These are phyloP conservation scores for Caranx ignobilis DNA, from an alignment of 2,113 vertebrate genomes.

Conservation along the genomic window DNA sequence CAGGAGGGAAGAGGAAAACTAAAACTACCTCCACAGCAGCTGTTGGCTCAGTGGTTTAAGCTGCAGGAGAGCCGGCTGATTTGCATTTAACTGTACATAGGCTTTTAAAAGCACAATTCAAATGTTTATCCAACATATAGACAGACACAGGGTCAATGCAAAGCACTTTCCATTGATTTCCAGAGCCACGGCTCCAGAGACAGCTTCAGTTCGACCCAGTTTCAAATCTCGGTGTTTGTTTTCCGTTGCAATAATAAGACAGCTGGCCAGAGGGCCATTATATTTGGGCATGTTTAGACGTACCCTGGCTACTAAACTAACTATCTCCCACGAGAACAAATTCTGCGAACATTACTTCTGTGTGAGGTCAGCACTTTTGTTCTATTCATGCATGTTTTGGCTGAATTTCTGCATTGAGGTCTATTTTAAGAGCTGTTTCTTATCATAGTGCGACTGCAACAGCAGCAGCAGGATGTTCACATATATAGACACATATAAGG, in stretches of 20 bases:
- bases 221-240: slow-evolving; percentile 7
- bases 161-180: neutral
- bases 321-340: neutral
- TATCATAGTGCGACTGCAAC: neutral
- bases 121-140: neutral
- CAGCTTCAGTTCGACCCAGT: neutral
- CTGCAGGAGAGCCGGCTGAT: neutral
- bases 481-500: neutral
- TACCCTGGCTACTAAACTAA: neutral
- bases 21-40: slow-evolving; percentile 25
- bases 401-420: slow-evolving; percentile 1
- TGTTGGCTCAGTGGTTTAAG: neutral
- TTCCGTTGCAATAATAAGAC: neutral
- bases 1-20: neutral
- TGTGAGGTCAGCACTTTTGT: slow-evolving; percentile 24
- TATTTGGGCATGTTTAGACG: slow-evolving; percentile 53
- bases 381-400: slow-evolving; percentile 5
- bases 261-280: slow-evolving; percentile 21
- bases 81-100: neutral
- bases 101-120: slow-evolving; percentile 1
- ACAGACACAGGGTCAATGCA: neutral
- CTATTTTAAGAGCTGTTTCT: slow-evolving; percentile 7
- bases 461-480: neutral
- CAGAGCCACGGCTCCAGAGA: neutral
- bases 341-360: slow-evolving; percentile 27